Evolutionary conservation across 2,113 vertebrate species (phyloP), one percentile per base, ranked within the genome.

Genomic region (Steatornis caripensis): DNA sequence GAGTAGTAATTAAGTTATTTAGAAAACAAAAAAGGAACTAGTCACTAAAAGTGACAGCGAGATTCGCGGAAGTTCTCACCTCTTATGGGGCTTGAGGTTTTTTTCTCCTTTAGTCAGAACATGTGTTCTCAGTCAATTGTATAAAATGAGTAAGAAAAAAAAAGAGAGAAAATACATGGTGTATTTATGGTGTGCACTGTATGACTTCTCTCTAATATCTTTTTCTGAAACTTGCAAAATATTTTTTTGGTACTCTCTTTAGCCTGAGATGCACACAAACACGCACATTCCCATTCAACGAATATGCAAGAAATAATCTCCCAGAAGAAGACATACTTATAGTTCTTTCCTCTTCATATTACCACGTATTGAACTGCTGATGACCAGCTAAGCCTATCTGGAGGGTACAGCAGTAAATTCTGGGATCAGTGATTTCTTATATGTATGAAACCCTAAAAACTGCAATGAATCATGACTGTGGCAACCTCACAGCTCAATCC

Each of bases 1-100:
- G 22, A 94, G 80, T 84, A 93, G 53, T 69, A 96, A 53, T 54
- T 26, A 61, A 75, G 27, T 66, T 95, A 86, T 96, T 94, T 49
- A 80, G 80, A 95, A 74, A 88, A 94, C 17, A 87, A 83, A 46
- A 45, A 37, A 7, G 18, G 11, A 79, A 66, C 4, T n/a, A 75
- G 8, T 48, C 11, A 48, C 41, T 81, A 19, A 26, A 39, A 58
- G 37, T 55, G 60, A 48, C 7, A 45, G 1, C 2, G 29, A 90
- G 1, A 22, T 76, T 71, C 75, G 34, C 10, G 87, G 27, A 65
- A 37, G 3, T 41, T 74, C 14, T 24, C 20, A 55, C 13, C 4
- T 57, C 5, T 62, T 85, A 37, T 2, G 43, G 12, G 36, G 6
- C 11, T 36, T 26, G 34, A 69, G 14, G 11, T 22, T 58, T 74